Evolutionary conservation across 1,140 invertebrate genomes (phyloP).

Genomic region (Chironomus striatipennis): DNA sequence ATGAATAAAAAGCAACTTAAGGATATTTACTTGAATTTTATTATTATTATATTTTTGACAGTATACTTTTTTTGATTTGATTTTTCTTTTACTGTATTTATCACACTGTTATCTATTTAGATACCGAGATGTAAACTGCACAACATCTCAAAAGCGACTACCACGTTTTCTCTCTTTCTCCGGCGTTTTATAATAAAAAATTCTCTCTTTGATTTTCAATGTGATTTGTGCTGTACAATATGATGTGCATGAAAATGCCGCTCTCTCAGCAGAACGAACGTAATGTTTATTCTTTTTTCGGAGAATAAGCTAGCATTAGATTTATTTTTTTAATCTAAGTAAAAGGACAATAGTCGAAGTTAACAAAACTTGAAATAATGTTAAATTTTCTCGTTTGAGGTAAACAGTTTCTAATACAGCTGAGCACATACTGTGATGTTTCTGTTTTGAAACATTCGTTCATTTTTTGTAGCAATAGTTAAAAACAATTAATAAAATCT

Average conservation of each 20-base stretch:
- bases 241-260: not conserved
- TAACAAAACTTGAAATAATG: no score
- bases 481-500: no score
- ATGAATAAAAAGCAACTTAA: not conserved
- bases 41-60: not conserved
- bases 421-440: no score
- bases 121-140: not conserved
- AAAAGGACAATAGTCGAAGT: no score
- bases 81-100: no score
- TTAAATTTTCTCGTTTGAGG: no score
- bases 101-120: not conserved
- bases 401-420: no score
- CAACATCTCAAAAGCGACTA: not conserved
- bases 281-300: no score
- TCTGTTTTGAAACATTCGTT: no score
- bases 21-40: not conserved
- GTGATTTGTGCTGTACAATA: not conserved
- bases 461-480: no score
- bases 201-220: not conserved
- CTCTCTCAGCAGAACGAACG: not conserved
- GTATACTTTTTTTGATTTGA: not conserved
- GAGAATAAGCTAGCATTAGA: no score
- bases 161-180: constrained; percentile 11
- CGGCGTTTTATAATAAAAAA: not conserved
- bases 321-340: no score